A percentile compares a stretch with the other conserved stretches of the same genome.
phyloP scores from a whole-genome alignment of 2,113 vertebrate species.

The Pelusios castaneus region DNA sequence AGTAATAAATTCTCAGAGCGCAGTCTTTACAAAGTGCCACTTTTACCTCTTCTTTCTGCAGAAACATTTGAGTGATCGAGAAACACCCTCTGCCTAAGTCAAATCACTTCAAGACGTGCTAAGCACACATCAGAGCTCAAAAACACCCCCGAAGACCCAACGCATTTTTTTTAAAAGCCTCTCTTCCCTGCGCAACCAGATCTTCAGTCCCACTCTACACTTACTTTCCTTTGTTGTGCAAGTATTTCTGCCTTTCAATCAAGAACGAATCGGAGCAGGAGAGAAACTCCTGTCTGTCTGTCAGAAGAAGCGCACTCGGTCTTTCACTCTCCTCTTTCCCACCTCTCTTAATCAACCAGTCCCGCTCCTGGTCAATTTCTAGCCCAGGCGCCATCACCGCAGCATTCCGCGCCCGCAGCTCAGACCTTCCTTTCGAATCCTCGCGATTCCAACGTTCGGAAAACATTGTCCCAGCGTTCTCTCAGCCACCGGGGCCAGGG shows the following conservation, averaged over 20 bases:
- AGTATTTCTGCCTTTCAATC: neutral
- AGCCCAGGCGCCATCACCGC: neutral
- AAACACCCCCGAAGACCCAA: no score
- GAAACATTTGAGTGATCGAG: neutral
- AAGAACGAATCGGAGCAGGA: neutral
- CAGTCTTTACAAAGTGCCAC: neutral
- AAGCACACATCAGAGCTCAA: neutral
- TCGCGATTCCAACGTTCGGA: neutral
- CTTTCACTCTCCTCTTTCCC: neutral
- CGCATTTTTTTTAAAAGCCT: no score
- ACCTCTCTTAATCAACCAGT: neutral
- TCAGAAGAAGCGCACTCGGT: neutral
- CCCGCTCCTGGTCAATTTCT: neutral
- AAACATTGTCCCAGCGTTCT: neutral
- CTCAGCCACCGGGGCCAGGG: neutral
- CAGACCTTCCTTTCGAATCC: neutral
- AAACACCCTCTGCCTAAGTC: neutral
- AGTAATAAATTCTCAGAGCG: neutral
- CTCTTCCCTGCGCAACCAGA: neutral
- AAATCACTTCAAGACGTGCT: neutral
- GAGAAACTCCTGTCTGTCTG: neutral
- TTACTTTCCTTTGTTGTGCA: neutral
- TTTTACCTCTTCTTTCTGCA: neutral
- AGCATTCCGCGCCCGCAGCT: neutral
- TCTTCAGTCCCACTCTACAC: neutral